Evolutionary conservation across 2,888 invertebrate genomes (phyloP).

Genomic region (Pammene aurita): DNA sequence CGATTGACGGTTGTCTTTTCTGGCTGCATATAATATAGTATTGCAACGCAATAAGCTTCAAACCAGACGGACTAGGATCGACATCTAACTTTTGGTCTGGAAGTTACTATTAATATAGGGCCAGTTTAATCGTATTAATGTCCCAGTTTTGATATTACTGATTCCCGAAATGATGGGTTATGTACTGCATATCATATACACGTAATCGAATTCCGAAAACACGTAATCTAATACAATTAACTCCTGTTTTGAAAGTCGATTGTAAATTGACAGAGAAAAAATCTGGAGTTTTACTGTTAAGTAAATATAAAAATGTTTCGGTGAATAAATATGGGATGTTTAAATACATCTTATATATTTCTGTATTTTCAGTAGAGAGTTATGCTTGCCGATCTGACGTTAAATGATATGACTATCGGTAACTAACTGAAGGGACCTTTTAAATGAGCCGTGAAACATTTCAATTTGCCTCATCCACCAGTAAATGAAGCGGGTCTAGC

Average conservation of each 20-base stretch:
- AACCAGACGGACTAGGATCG: slow-evolving; percentile 23
- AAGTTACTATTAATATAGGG: slow-evolving; percentile 14
- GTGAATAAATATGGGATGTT: too few species aligned
- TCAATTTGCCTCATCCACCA: slow-evolving; percentile 69
- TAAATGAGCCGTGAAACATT: slow-evolving; percentile 69
- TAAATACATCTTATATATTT: neutral
- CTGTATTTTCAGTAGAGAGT: neutral
- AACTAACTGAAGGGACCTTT: slow-evolving; percentile 51
- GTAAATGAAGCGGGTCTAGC: slow-evolving; percentile 69
- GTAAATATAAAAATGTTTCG: too few species aligned
- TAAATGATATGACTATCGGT: slow-evolving; percentile 27
- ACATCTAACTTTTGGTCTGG: slow-evolving; percentile 32
- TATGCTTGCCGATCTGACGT: neutral
- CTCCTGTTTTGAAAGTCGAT: too few species aligned
- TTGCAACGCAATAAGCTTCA: slow-evolving; percentile 24
- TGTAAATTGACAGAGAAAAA: too few species aligned
- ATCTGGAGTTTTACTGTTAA: too few species aligned
- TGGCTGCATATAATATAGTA: slow-evolving; percentile 3
- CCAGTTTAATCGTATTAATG: slow-evolving; percentile 3
- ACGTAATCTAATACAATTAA: too few species aligned
- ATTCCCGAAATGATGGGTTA: neutral
- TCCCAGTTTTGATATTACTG: neutral
- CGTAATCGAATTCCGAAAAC: too few species aligned
- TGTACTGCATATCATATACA: neutral
- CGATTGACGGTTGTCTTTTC: neutral